Conservation (phyloP, 30 jellyfish, hydroid and myxozoan species). For the Haliclystus octoradiatus region DNA sequence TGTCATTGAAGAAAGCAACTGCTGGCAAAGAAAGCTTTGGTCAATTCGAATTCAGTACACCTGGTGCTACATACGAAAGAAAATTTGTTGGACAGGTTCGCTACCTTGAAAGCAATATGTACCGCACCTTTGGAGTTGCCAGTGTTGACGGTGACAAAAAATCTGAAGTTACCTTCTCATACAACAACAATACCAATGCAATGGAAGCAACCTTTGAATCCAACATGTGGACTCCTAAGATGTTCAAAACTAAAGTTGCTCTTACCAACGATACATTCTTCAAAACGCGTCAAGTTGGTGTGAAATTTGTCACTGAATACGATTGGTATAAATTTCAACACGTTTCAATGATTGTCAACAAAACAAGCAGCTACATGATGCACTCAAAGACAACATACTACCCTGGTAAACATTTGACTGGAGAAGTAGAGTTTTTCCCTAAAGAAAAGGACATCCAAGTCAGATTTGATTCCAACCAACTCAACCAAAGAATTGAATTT, state of each 20-base stretch:
- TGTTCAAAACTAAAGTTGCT: constrained; percentile 26
- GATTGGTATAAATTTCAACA: constrained; percentile 94
- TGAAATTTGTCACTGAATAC: constrained; percentile 42
- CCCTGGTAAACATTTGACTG: constrained; percentile 80
- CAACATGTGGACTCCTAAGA: constrained; percentile 57
- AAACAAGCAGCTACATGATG: constrained; percentile 31
- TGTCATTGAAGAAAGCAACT: constrained; percentile 27
- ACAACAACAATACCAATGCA: constrained; percentile 63
- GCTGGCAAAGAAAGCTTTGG: constrained; percentile 60
- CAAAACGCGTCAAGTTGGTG: constrained; percentile 52
- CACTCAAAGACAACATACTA: constrained; percentile 75
- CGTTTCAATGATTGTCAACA: constrained; percentile 49
- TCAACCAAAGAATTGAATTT: constrained; percentile 62
- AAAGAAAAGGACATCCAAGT: constrained; percentile 32
- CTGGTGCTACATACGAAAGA: constrained; percentile 96
- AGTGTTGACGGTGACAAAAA: constrained; percentile 28
- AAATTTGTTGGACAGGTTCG: constrained; percentile 52
- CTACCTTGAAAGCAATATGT: constrained; percentile 38
- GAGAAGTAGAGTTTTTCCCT: constrained; percentile 65
- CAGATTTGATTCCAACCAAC: constrained; percentile 69
- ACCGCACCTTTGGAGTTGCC: constrained; percentile 44
- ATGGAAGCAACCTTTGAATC: constrained; percentile 44
- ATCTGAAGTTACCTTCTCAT: constrained; percentile 29
- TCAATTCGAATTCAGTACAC: constrained; percentile 78
- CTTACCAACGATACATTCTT: constrained; percentile 44